phyloP scores from a whole-genome alignment of 2,113 vertebrate species.

The Gila orcuttii region DNA sequence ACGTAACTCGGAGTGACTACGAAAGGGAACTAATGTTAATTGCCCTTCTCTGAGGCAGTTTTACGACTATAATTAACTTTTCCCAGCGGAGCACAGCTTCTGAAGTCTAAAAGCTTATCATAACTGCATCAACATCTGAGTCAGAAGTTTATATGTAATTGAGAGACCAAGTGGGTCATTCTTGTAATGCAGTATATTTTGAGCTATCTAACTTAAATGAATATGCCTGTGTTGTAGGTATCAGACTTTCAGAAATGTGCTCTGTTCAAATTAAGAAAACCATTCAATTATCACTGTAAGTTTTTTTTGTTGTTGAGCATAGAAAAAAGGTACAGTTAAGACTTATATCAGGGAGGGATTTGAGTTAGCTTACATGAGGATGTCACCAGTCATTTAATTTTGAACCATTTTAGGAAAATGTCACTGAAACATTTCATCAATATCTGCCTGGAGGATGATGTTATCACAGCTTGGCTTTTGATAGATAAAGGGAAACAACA shows the following conservation, averaged over 20 bases:
- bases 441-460: background rate
- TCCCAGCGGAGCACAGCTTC: conserved; percentile 10
- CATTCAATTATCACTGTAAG: background rate
- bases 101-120: conserved; percentile 23
- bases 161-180: conserved; percentile 23
- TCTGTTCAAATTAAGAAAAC: background rate
- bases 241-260: background rate
- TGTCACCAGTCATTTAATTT: background rate
- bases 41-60: conserved; percentile 14
- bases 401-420: background rate
- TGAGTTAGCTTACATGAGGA: background rate
- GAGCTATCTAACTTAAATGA: background rate
- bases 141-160: background rate
- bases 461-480: background rate
- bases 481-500: background rate
- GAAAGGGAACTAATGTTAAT: background rate
- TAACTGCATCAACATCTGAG: conserved; percentile 25
- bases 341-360: background rate
- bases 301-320: background rate
- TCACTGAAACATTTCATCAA: background rate
- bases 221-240: background rate
- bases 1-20: no score
- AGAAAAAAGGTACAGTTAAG: background rate
- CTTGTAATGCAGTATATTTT: background rate
- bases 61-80: conserved; percentile 27